Base-by-base conservation (phyloP, 2,797 vertebrate species). In the Syndactyla subalaris region DNA sequence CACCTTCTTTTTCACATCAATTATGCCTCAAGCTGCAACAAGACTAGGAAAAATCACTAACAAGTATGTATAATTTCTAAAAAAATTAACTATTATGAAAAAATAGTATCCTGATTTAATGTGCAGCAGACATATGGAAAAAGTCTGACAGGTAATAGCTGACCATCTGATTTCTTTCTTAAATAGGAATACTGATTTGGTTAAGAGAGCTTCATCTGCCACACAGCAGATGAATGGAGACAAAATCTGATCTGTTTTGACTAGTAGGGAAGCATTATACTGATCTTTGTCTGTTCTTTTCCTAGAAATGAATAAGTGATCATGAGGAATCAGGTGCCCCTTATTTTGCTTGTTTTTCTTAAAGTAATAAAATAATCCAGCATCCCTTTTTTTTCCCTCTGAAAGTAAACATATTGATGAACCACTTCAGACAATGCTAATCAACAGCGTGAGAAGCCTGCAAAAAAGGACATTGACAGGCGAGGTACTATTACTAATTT, bases 401-500 rank as follows among this genome's bases (percentile, higher is more conserved):
- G 58, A 79, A 96, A 94, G 66, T 96, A 94, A 97, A 94, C 30
- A 71, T 97, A 93, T 94, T 92, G 96, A 96, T 97, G 95, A 97
- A 96, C 95, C 89, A 81, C 93, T 93, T 93, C 94, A 95, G 94
- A 95, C 96, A 97, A 95, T 91, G 96, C 92, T 97, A 97, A 97
- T 97, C 97, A 97, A 95, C 95, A 97, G 85, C 38, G 77, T 94
- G 96, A 96, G 96, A 97, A 97, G 95, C 97, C 97, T 98, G 78
- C 59, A 51, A 75, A 91, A 96, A 95, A 97, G 94, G 96, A 97
- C 96, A 98, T 94, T 99, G 99, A 99, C 98, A 98, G 98, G 97
- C 97, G 90, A 98, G 97, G 92, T 97, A 95, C 96, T 97, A 98
- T 99, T 98, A 99, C 98, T 99, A 98, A 99, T 99, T 99, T 98